phyloP scores from a whole-genome alignment of 35 echinoderm and acorn worm species.

The Acanthaster planci region DNA sequence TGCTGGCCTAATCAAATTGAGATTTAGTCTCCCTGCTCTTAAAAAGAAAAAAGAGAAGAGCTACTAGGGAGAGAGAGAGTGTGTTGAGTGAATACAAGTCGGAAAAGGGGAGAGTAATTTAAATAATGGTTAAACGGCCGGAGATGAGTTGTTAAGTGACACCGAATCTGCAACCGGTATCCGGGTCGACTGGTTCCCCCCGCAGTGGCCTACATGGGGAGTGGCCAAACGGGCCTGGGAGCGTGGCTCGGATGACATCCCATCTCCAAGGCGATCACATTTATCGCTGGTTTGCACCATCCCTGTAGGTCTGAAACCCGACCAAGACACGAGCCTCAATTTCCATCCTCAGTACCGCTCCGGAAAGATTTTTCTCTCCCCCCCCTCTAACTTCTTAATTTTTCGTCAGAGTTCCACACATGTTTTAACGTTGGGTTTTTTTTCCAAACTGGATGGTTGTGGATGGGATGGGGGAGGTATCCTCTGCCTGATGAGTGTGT shows the following conservation, averaged over 20 bases:
- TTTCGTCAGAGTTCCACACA: slow-evolving; percentile 1
- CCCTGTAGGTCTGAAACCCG: slow-evolving; percentile 13
- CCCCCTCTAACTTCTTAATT: not conserved
- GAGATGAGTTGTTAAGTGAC: slow-evolving; percentile 27
- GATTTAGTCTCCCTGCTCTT: not conserved
- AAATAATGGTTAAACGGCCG: slow-evolving; percentile 23
- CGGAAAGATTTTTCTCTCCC: not conserved
- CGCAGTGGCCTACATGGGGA: not conserved
- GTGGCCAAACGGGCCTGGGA: not conserved
- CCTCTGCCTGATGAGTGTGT: not conserved
- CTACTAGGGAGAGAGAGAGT: no score
- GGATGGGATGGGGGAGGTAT: not conserved
- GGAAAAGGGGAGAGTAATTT: not conserved
- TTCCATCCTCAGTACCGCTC: not conserved
- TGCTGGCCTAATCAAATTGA: slow-evolving; percentile 9
- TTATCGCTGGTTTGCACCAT: slow-evolving; percentile 8
- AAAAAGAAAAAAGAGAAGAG: no score
- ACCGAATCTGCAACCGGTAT: slow-evolving; percentile 13
- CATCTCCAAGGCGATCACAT: not conserved
- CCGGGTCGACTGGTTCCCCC: not conserved
- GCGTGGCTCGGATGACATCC: not conserved
- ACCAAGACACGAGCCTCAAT: slow-evolving; percentile 17
- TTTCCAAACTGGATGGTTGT: not conserved
- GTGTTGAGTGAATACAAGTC: not conserved
- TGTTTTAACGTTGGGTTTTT: not conserved